phyloP scores from a whole-genome alignment of 2,888 invertebrate genomes.

The Orthosia gothica region DNA sequence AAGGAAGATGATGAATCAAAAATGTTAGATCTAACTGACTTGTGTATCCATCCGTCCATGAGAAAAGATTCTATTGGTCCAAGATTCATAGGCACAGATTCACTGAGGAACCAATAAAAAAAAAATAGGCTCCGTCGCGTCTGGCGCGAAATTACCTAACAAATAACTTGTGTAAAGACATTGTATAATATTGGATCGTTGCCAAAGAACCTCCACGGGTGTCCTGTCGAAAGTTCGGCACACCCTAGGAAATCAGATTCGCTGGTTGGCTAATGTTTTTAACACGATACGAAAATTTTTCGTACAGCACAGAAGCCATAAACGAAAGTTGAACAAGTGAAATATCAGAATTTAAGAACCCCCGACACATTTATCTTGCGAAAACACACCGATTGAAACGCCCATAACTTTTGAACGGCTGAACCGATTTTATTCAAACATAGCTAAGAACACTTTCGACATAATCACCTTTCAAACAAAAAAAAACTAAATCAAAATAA shows the following conservation, averaged over 20 bases:
- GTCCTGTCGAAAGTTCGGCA: not conserved
- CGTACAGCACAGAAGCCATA: too few species aligned
- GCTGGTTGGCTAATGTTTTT: not conserved
- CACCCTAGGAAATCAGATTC: not conserved
- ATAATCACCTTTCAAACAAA: too few species aligned
- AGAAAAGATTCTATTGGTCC: too few species aligned
- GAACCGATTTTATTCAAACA: too few species aligned
- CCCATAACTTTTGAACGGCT: too few species aligned
- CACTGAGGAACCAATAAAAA: not conserved
- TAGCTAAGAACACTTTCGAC: too few species aligned
- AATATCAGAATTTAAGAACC: too few species aligned
- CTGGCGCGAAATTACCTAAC: conserved; percentile 2
- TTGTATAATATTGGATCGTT: not conserved
- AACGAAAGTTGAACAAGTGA: not conserved
- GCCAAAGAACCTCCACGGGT: conserved; percentile 13
- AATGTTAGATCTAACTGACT: not conserved
- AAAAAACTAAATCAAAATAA: too few species aligned
- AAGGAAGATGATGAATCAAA: not conserved
- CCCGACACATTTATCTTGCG: too few species aligned
- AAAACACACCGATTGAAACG: too few species aligned
- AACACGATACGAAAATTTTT: not conserved
- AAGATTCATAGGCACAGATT: conserved; percentile 2
- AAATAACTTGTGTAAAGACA: not conserved
- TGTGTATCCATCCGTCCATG: not conserved
- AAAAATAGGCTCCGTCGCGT: conserved; percentile 5